phyloP scores from a whole-genome alignment of 2,888 invertebrate genomes.

The Eupithecia tripunctaria region DNA sequence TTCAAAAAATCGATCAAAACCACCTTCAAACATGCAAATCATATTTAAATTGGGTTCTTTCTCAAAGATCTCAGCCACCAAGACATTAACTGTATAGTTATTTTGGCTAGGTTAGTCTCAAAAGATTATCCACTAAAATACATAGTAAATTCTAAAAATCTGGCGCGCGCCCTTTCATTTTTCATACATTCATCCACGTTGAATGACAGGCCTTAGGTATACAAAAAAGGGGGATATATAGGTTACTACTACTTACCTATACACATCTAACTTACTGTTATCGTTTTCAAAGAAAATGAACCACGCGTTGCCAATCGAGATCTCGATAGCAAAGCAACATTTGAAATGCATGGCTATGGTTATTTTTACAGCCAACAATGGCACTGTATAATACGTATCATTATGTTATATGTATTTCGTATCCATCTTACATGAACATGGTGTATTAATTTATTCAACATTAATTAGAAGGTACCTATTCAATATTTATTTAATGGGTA shows the following conservation, averaged over 20 bases:
- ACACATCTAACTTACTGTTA: background rate
- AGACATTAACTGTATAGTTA: background rate
- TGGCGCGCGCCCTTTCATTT: too few relatives aligned
- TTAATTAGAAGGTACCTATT: too few relatives aligned
- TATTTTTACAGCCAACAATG: conserved; percentile 11
- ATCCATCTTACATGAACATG: background rate
- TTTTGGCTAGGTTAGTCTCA: background rate
- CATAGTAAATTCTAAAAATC: too few relatives aligned
- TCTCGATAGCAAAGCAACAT: conserved; percentile 39
- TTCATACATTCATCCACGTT: too few relatives aligned
- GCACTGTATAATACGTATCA: background rate
- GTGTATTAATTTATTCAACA: background rate
- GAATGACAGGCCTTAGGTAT: too few relatives aligned
- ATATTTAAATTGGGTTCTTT: background rate
- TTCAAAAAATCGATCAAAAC: background rate
- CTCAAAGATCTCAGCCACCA: background rate
- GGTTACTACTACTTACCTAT: background rate
- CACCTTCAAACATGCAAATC: background rate
- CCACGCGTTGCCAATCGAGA: conserved; percentile 36
- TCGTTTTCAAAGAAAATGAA: conserved; percentile 31
- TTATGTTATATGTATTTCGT: background rate
- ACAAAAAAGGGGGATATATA: too few relatives aligned
- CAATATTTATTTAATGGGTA: too few relatives aligned
- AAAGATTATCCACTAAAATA: background rate
- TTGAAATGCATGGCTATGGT: conserved; percentile 27